Conservation (phyloP, 2,113 vertebrate genomes). For the Rallus limicola region DNA sequence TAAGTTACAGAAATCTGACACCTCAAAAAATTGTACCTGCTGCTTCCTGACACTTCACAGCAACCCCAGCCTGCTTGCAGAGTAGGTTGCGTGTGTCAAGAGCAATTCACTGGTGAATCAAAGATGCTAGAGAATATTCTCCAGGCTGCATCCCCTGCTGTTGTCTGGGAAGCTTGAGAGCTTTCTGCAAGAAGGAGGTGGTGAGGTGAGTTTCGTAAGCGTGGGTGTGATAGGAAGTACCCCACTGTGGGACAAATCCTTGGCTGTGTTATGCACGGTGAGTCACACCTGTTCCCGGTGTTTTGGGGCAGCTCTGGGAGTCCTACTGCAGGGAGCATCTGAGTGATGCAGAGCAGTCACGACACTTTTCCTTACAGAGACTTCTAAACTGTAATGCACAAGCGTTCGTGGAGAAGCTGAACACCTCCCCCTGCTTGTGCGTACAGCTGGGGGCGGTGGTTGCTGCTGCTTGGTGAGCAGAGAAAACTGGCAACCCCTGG, state of each 20-base stretch:
- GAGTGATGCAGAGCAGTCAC: neutral
- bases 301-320: slow-evolving; percentile 2
- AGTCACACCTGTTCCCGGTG: neutral
- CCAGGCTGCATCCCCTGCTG: neutral
- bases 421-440: neutral
- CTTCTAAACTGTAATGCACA: neutral
- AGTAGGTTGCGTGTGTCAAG: neutral
- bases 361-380: neutral
- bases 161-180: neutral
- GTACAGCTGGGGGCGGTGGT: neutral
- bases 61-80: neutral
- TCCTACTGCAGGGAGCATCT: neutral
- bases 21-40: neutral
- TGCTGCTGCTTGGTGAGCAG: neutral
- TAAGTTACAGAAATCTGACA: neutral
- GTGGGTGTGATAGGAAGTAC: neutral
- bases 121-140: neutral
- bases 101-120: neutral
- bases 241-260: neutral
- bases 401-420: neutral
- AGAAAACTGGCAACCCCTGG: neutral
- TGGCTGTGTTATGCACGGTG: neutral
- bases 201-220: neutral
- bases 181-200: neutral
- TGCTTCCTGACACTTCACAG: neutral